These are phyloP conservation scores for Epizoanthus rinbou DNA, from an alignment of 92 coral and sea anemone species.

Conservation along the genomic window DNA sequence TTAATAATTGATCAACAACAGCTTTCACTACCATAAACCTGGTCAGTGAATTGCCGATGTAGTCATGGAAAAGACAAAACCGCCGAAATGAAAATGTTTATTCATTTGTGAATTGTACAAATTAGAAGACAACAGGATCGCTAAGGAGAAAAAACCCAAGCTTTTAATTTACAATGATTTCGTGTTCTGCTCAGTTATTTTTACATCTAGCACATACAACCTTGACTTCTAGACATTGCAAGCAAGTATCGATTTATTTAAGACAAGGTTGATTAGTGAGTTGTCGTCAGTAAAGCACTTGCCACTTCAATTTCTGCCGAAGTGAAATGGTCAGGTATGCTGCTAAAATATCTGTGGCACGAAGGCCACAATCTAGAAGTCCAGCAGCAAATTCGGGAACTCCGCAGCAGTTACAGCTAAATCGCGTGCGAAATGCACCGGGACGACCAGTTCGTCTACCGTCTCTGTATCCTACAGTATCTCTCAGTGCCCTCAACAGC, in stretches of 20 bases:
- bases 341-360: constrained; percentile 14
- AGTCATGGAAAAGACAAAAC: neutral
- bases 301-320: neutral
- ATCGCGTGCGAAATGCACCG: constrained; percentile 51
- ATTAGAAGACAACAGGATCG: neutral
- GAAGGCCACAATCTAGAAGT: constrained; percentile 34
- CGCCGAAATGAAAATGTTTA: neutral
- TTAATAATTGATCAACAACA: constrained; percentile 35
- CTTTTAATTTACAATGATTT: constrained; percentile 22
- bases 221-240: neutral
- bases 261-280: neutral
- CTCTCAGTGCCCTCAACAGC: constrained; percentile 63
- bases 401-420: constrained; percentile 20
- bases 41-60: neutral
- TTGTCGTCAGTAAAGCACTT: neutral
- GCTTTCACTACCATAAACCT: neutral
- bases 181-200: neutral
- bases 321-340: constrained; percentile 28
- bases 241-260: neutral
- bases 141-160: neutral
- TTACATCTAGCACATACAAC: too few relatives aligned
- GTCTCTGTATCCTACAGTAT: constrained; percentile 79
- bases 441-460: constrained; percentile 65
- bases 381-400: constrained; percentile 20
- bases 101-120: neutral